Evolutionary conservation across 1,140 invertebrate genomes (phyloP).

Genomic region (Notospermus geniculatus): DNA sequence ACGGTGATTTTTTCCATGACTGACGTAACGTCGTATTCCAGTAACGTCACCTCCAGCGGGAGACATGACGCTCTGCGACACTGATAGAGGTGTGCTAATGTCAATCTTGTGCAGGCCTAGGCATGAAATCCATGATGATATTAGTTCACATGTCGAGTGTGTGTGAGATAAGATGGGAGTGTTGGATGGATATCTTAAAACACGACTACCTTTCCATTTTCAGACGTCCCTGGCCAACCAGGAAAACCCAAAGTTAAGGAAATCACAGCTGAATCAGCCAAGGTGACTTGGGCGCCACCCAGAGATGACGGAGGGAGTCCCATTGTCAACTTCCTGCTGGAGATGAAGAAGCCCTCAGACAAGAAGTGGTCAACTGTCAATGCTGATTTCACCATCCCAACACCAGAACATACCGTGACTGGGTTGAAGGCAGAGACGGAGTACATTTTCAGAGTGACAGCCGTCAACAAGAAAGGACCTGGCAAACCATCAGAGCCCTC

Average conservation of each 20-base stretch:
- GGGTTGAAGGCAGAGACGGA: slow-evolving; percentile 82
- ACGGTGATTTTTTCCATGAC: no score
- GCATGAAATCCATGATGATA: neutral
- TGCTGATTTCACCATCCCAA: slow-evolving; percentile 55
- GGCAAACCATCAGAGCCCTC: slow-evolving; percentile 88
- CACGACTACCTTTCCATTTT: neutral
- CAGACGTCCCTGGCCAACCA: slow-evolving; percentile 73
- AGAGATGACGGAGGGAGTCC: slow-evolving; percentile 81
- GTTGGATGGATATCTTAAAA: neutral
- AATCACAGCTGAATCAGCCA: slow-evolving; percentile 67
- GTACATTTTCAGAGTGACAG: slow-evolving; percentile 92
- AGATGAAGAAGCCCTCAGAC: slow-evolving; percentile 37
- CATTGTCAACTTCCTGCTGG: slow-evolving; percentile 42
- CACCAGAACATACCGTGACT: slow-evolving; percentile 79
- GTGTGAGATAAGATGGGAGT: neutral
- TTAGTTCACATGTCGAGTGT: neutral
- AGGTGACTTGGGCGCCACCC: slow-evolving; percentile 80
- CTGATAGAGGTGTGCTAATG: no score
- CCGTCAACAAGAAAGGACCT: slow-evolving; percentile 87
- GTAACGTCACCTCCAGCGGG: no score
- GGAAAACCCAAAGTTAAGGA: slow-evolving; percentile 86
- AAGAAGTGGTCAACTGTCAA: slow-evolving; percentile 91
- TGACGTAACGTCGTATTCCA: no score
- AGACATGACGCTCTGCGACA: no score
- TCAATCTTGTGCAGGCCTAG: neutral